Conservation (phyloP, 2,888 invertebrate genomes). For the Amphipoea lucens region DNA sequence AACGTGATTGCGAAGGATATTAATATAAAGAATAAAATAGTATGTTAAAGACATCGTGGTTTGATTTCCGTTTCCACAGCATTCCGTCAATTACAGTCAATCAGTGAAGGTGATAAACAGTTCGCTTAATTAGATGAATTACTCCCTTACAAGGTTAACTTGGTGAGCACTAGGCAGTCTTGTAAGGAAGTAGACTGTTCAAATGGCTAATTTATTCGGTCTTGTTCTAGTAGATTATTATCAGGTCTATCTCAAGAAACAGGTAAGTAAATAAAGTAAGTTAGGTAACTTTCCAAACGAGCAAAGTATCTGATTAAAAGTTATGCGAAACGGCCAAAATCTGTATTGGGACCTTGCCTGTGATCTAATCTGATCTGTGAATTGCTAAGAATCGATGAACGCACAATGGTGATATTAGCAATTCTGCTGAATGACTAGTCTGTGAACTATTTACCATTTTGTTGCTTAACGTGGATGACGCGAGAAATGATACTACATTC, state of each 20-base stretch:
- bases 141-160: conserved; percentile 2
- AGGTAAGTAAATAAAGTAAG: not conserved
- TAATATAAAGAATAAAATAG: conserved; percentile 87
- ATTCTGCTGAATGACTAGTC: not conserved
- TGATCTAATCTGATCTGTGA: not conserved
- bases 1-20: conserved; percentile 86
- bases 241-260: not conserved
- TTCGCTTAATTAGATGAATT: conserved; percentile 23
- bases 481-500: not conserved
- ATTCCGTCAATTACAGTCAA: conserved; percentile 3
- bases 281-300: not conserved
- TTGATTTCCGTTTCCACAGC: conserved; percentile 51
- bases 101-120: conserved; percentile 7
- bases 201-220: conserved; percentile 19
- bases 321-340: not conserved
- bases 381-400: not conserved
- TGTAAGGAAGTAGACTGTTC: conserved; percentile 2
- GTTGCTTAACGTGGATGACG: not conserved
- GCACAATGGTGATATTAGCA: not conserved
- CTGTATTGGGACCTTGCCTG: not conserved
- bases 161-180: not conserved
- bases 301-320: not conserved
- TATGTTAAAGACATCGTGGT: conserved; percentile 76
- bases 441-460: not conserved
- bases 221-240: not conserved